Evolutionary conservation across 2,888 invertebrate species (phyloP), one percentile per base, ranked within the genome.

Genomic region (Epirrhoe alternata): DNA sequence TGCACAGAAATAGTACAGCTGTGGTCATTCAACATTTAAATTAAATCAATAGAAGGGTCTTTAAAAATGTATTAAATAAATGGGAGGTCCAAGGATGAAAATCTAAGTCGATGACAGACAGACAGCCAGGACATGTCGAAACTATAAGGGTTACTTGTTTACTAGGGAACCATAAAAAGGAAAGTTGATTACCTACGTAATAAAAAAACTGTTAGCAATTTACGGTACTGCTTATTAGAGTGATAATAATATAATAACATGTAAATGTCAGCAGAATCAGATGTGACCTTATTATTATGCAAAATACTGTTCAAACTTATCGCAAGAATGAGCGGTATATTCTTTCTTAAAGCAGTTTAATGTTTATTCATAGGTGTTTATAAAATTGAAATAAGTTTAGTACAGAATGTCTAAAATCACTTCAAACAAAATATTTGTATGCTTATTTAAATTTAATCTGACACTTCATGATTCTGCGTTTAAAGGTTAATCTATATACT

Each of bases 401-500:
- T 47, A 47, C 47, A 47, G n/a, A 16, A 47, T 47, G 16, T 14
- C 47, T 47, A 47, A 12, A 60, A 60, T 52, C 31, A 52, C 54
- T 61, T 45, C 24, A 49, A 53, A 17, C 49, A 38, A n/a, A 49
- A 54, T 61, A 61, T 61, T 54, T 61, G 31, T 8, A 54, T 50
- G 42, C 38, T 16, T 49, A 58, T 64, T 60, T 49, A 61, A 57
- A 54, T 61, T 17, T 56, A 45, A 55, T 54, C 35, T 57, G 53
- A 35, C 51, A 69, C 55, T 52, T 62, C 61, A 57, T 64, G 61
- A 55, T 54, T 50, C 57, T 49, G 61, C 69, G 64, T 52, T 62
- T 45, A 68, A 64, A 69, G 53, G 61, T 66, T 61, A 64, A 69
- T 60, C 64, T 59, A 65, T 69, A 69, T 67, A 65, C 62, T 57